These are phyloP conservation scores for Cephalopholis sonnerati DNA, from an alignment of 2,113 vertebrate species.

Conservation along the genomic window DNA sequence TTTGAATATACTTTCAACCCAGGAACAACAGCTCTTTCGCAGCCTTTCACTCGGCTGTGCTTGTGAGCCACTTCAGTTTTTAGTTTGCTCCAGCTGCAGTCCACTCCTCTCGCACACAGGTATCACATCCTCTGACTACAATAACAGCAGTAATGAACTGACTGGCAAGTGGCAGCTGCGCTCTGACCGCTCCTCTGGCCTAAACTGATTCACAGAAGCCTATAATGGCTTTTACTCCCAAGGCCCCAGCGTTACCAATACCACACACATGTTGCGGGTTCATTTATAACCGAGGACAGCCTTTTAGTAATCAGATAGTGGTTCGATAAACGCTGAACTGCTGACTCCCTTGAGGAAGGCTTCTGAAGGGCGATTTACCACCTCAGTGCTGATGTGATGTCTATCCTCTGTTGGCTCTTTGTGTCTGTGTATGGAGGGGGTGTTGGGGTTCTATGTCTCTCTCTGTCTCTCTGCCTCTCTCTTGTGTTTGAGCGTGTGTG, in stretches of 20 bases:
- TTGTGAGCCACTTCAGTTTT: conserved; percentile 5
- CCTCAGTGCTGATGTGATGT: conserved; percentile 78
- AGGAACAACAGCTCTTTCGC: background rate
- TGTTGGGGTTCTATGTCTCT: background rate
- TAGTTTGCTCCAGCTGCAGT: conserved; percentile 15
- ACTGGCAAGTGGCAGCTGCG: conserved; percentile 63
- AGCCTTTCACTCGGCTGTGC: background rate
- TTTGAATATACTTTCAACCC: background rate
- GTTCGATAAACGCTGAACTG: conserved; percentile 79
- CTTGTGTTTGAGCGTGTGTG: conserved; percentile 13
- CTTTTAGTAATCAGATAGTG: conserved; percentile 83
- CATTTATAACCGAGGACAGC: conserved; percentile 78
- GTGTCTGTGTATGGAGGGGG: conserved; percentile 53
- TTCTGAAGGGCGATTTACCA: conserved; percentile 83
- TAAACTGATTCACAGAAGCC: conserved; percentile 66
- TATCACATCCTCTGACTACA: conserved; percentile 44
- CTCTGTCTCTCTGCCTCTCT: background rate
- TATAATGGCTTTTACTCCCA: conserved; percentile 68
- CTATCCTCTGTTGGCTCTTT: conserved; percentile 66
- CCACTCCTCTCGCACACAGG: conserved; percentile 24
- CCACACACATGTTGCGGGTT: conserved; percentile 72
- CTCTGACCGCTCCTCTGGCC: conserved; percentile 52
- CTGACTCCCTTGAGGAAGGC: conserved; percentile 77
- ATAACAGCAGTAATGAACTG: conserved; percentile 67
- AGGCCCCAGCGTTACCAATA: conserved; percentile 39